Conservation (phyloP, 2,888 invertebrate genomes). For the Heteromurus nitidus region DNA sequence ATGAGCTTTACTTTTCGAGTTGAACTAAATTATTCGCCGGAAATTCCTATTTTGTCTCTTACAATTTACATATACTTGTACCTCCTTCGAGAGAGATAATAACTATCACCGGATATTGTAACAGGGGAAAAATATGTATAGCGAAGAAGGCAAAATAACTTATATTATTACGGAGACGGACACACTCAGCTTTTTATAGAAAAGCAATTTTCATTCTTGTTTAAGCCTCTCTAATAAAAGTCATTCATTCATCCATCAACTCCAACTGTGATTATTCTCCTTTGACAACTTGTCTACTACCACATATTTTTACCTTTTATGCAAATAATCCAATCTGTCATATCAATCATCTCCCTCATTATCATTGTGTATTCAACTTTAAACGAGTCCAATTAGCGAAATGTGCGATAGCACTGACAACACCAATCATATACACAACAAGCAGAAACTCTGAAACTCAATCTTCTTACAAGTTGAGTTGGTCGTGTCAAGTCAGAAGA, state of each 20-base stretch:
- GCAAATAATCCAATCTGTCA: no score
- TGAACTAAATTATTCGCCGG: conserved; percentile 8
- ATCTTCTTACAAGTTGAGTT: no score
- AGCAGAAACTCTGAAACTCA: no score
- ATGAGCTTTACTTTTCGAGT: background rate
- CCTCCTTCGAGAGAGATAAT: background rate
- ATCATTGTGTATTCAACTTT: no score
- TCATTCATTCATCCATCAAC: conserved; percentile 6
- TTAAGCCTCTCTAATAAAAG: background rate
- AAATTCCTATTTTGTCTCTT: conserved; percentile 51
- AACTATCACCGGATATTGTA: background rate
- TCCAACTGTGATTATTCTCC: no score
- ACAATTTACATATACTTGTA: background rate
- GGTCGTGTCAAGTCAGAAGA: background rate
- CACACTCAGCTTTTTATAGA: background rate
- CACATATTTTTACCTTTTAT: background rate
- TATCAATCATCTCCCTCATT: no score
- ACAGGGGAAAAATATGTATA: no score
- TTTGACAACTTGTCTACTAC: background rate
- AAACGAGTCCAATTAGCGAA: conserved; percentile 9
- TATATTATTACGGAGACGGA: no score
- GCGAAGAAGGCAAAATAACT: no score
- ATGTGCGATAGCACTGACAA: no score
- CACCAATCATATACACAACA: no score
- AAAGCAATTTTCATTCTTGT: no score